Evolutionary conservation across 2,797 vertebrate genomes (phyloP).

Genomic region (Etheostoma perlongum): DNA sequence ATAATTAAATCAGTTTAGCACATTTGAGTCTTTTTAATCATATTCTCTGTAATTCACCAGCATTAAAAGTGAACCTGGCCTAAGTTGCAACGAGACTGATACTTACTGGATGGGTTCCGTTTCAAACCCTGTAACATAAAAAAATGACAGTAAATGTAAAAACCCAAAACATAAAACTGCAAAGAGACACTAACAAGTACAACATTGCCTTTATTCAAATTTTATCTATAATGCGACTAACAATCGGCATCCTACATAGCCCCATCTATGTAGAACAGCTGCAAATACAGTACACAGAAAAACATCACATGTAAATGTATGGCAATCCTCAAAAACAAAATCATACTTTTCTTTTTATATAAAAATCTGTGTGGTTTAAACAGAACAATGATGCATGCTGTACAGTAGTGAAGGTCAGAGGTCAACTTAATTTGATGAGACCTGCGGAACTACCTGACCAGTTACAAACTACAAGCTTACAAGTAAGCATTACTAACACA

Average conservation of each 20-base stretch:
- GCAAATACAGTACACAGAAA: neutral
- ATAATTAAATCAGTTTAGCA: conserved; percentile 4
- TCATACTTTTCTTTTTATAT: neutral
- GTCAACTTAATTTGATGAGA: conserved; percentile 51
- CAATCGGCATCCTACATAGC: neutral
- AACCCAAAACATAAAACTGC: conserved; percentile 24
- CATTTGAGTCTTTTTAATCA: neutral
- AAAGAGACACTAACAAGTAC: neutral
- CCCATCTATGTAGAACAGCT: neutral
- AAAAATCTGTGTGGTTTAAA: neutral
- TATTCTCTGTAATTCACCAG: neutral
- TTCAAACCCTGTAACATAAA: conserved; percentile 91
- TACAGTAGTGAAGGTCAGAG: conserved; percentile 36
- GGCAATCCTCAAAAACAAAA: neutral
- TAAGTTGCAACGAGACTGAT: conserved; percentile 38
- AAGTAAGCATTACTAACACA: conserved; percentile 7
- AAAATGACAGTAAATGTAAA: conserved; percentile 47
- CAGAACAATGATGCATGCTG: neutral
- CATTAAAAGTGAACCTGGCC: neutral
- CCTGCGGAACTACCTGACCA: conserved; percentile 7
- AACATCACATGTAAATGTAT: neutral
- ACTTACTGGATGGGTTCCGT: conserved; percentile 96
- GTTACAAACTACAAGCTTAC: conserved; percentile 20
- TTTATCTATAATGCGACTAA: neutral
- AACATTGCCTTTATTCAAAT: neutral